Evolutionary conservation across 2,113 vertebrate species (phyloP).

Genomic region (Lycocorax pyrrhopterus): DNA sequence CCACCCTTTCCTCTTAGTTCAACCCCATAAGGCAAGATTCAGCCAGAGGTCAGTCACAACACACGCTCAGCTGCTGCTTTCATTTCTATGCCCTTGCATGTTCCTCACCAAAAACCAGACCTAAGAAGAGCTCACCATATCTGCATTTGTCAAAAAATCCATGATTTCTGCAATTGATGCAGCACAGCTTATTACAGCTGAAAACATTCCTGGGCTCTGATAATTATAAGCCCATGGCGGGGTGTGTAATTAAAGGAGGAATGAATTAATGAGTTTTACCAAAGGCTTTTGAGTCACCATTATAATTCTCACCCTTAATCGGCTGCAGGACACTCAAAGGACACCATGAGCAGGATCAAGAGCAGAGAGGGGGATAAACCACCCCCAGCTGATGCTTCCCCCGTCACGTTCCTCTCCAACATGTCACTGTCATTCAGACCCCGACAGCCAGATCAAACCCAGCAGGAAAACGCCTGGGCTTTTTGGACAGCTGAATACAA

Average conservation of each 20-base stretch:
- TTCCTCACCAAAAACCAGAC: neutral
- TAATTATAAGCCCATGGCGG: slow-evolving; percentile 15
- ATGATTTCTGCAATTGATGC: neutral
- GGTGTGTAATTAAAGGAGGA: slow-evolving; percentile 42
- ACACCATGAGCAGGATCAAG: neutral
- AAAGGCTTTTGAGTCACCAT: slow-evolving; percentile 46
- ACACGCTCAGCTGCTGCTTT: neutral
- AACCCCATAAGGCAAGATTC: neutral
- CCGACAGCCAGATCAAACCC: slow-evolving; percentile 5
- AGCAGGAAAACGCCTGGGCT: slow-evolving; percentile 3
- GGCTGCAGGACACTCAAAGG: slow-evolving; percentile 37
- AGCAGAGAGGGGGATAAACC: neutral
- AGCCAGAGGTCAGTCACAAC: neutral
- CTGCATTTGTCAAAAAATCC: neutral
- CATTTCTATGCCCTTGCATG: neutral
- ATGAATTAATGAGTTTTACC: slow-evolving; percentile 50
- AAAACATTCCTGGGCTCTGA: neutral
- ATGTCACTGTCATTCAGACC: neutral
- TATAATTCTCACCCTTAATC: slow-evolving; percentile 46
- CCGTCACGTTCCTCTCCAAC: neutral
- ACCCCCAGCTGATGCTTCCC: neutral
- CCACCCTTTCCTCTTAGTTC: slow-evolving; percentile 17
- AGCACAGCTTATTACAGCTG: neutral
- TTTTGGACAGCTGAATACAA: slow-evolving; percentile 18
- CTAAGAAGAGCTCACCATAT: neutral